Base-by-base conservation (phyloP, 1,140 invertebrate genomes). In the Monomorium pharaonis region DNA sequence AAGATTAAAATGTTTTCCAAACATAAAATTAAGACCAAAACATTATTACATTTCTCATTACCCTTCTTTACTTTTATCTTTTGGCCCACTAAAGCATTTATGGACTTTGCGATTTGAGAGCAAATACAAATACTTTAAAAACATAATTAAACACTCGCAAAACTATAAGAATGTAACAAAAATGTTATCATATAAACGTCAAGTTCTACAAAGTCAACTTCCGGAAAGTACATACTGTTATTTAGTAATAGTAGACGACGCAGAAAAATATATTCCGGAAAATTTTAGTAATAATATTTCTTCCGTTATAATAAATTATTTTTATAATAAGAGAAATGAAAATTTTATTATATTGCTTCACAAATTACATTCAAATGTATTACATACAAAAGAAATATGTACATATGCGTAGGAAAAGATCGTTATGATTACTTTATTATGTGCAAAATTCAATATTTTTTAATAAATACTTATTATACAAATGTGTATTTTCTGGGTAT, bases 91-190 rank as follows among this genome's bases (percentile, higher is more conserved):
- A 1, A 74, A 74, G 54, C 69, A 54, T 21, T 51, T 74, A 51
- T 74, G 69, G 69, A 74, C 49, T 33, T 74, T 74, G 6, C 16
- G 69, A 54, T 74, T 74, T 74, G 49, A 74, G 33, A 74, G 49
- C 7, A 74, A 74, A 14, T 27, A 70, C 3, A 30, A 24, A 70
- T 70, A 70, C 30, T 47, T 70, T 51, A 70, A 70, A 4, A 70
- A 51, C 6, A 74, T 74, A 16, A 51, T 72, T 21, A 72, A 54
- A 10, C 49, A 72, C 21, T 33, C 69, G 14, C 69, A 72, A 54
- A 74, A 74, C 54, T 74, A 33, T 33, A 54, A 74, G 5, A 74
- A 74, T 12, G 3, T 54, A 21, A 72, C 69, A 1, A 72, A 72
- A 72, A 21, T 51, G 6, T 54, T 72, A 21, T 72, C 69, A 33